Evolutionary conservation across 2,797 vertebrate genomes (phyloP), one percentile per base, ranked within the genome.

Genomic region (Phrynocephalus guinanensis): DNA sequence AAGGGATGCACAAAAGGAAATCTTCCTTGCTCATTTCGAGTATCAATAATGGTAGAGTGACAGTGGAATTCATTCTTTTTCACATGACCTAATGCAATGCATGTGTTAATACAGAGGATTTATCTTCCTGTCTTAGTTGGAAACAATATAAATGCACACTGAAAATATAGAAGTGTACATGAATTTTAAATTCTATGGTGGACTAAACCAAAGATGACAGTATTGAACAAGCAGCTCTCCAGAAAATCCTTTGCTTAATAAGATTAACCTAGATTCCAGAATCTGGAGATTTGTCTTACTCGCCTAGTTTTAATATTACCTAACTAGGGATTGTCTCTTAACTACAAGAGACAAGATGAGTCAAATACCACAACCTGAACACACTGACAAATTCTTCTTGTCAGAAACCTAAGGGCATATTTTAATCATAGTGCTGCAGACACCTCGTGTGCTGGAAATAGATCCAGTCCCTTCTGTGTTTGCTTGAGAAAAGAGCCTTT

Each of bases 251-350:
- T 50, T 75, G 5, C 84, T 85, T 84, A 82, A 85, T 85, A 90
- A 78, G 83, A 78, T 80, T 77, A 81, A 76, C 79, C 66, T 77
- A 86, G 83, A 82, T 75, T 63, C 44, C 79, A 77, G 88, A n/a
- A 83, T 89, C 86, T 86, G 79, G 56, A n/a, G 85, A 93, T 91
- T 86, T 88, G 85, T 84, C 82, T 85, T 88, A 86, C 22, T 92
- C 79, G 85, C 83, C 28, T 33, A 78, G 90, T 91, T 93, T 93
- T 73, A 80, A 87, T 90, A 68, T 86, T 15, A 82, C 90, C 88
- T 93, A 48, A 86, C 84, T 60, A 83, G 7, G 26, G 75, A 89
- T 85, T 26, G 0, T 33, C 56, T 88, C 0, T 44, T 89, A 92
- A 92, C 71, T 89, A 81, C 84, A 84, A 28, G 44, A 38, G 68